phyloP scores from a whole-genome alignment of 2,113 vertebrate genomes.

The Chloropsis hardwickii region DNA sequence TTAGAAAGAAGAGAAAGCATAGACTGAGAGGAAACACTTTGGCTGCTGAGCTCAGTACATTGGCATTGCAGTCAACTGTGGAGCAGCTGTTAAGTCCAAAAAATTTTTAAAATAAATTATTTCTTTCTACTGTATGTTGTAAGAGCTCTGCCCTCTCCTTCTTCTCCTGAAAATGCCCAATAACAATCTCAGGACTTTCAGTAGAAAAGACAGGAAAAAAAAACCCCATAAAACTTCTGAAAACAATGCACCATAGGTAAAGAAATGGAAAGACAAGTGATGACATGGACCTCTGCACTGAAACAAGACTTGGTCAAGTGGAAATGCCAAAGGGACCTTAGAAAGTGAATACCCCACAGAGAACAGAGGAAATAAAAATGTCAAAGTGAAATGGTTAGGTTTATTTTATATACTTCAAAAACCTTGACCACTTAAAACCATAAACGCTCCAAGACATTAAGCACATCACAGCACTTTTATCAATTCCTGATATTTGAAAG shows the following conservation, averaged over 20 bases:
- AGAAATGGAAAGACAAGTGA: not conserved
- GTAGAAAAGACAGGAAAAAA: not conserved
- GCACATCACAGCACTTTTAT: not conserved
- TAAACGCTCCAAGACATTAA: not conserved
- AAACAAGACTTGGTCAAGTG: not conserved
- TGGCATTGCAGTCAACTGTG: not conserved
- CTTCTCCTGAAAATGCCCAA: not conserved
- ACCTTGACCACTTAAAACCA: not conserved
- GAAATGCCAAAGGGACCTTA: not conserved
- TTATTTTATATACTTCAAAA: not conserved
- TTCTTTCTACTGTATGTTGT: not conserved
- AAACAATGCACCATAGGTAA: not conserved
- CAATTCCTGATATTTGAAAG: not conserved
- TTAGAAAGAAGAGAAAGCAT: not conserved
- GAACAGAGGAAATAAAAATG: not conserved
- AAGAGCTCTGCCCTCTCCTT: not conserved
- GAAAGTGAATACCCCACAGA: not conserved
- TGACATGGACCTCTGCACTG: not conserved
- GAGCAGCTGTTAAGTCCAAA: not conserved
- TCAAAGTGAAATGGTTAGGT: not conserved
- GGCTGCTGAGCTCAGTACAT: not conserved
- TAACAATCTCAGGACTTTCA: not conserved
- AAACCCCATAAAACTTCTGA: not conserved
- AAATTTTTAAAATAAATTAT: not conserved
- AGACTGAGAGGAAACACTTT: not conserved